Evolutionary conservation across 2,797 vertebrate species (phyloP), one percentile per base, ranked within the genome.

Genomic region (Orestias chungarensis): DNA sequence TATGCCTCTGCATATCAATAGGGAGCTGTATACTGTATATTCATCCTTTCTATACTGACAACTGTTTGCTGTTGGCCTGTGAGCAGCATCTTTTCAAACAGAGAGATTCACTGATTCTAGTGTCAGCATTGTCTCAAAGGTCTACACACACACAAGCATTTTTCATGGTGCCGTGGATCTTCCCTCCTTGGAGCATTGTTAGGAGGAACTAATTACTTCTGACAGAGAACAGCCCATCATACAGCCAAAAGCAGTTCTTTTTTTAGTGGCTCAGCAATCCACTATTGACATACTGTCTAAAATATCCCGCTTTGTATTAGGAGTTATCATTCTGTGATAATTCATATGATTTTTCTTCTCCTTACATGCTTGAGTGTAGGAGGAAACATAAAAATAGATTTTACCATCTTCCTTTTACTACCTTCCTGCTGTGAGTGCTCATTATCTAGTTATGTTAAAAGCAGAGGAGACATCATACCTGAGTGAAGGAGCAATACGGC

Each of bases 1-100:
- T n/a, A 42, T 29, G 55, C 62, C 47, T 66, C 61, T 86, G 76
- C 71, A 85, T 85, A 43, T 74, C 17, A 86, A 85, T 73, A n/a
- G 78, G 33, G 17, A 46, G 14, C 65, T 86, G n/a, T n/a, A n/a
- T n/a, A n/a, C n/a, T n/a, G n/a, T 81, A 62, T 66, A 55, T n/a
- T 66, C 49, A 38, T 40, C 43, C 66, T 55, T 40, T 20, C 55
- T 70, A 35, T 35, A 59, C 55, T 12, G 31, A 59, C 8, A 59
- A 11, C 29, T 59, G 52, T 73, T 27, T 75, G 33, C 62, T 44
- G 59, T 46, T 70, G 42, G 55, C 31, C 23, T 23, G 8, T 5
- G 31, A 59, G 55, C 31, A 2, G 18, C 68, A 69, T 52, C 46
- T 49, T 55, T n/a, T 68, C 44, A 27, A 27, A 25, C 52, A 42